Percentiles rank a stretch among this genome's conserved stretches.
phyloP scores from a whole-genome alignment of 2,797 vertebrate genomes.

The Typhlichthys eigenmanni region DNA sequence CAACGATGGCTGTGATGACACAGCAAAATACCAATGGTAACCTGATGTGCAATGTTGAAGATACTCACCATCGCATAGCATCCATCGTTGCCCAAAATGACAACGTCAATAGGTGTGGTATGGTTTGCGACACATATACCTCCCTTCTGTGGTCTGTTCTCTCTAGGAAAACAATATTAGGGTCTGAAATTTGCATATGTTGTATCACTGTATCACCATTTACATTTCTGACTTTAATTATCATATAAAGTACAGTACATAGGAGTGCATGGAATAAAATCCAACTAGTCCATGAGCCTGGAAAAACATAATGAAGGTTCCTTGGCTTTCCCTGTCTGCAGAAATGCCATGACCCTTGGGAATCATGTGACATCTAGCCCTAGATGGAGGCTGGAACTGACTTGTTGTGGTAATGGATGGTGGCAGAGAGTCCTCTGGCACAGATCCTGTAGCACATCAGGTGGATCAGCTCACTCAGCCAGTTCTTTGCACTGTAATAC shows the following conservation, averaged over 20 bases:
- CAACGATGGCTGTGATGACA: background rate
- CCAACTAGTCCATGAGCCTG: no score
- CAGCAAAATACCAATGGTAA: background rate
- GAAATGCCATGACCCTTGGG: no score
- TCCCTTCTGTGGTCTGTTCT: slow-evolving; percentile 90
- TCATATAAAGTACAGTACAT: no score
- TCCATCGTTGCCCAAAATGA: slow-evolving; percentile 93
- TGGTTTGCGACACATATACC: slow-evolving; percentile 97
- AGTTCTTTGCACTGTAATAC: slow-evolving; percentile 79
- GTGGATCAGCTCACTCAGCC: slow-evolving; percentile 90
- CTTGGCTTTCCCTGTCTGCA: no score
- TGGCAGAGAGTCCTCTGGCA: slow-evolving; percentile 88
- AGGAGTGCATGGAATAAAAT: no score
- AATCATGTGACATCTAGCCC: no score
- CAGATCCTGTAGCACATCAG: slow-evolving; percentile 93
- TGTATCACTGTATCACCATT: background rate
- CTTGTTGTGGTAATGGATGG: slow-evolving; percentile 91
- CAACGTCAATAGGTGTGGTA: slow-evolving; percentile 92
- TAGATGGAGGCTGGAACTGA: slow-evolving; percentile 60
- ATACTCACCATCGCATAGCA: slow-evolving; percentile 95
- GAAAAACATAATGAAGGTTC: no score
- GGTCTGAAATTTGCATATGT: background rate
- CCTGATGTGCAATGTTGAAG: background rate
- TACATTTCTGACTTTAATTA: no score
- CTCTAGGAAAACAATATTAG: slow-evolving; percentile 69